phyloP scores from a whole-genome alignment of 2,888 invertebrate genomes.

The Cryptocheilus praepositus region DNA sequence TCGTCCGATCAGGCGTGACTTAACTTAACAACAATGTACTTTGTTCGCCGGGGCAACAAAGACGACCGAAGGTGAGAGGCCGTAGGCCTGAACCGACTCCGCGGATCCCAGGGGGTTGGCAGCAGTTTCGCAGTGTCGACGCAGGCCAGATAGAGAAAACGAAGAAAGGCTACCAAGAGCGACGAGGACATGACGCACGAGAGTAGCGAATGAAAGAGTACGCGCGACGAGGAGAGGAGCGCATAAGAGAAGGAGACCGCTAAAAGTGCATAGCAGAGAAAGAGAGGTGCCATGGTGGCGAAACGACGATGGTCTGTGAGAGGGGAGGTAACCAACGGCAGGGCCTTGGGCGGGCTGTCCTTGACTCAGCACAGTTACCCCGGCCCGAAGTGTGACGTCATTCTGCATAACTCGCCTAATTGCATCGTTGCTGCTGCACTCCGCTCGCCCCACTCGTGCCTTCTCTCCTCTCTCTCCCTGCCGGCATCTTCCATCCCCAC shows the following conservation, averaged over 20 bases:
- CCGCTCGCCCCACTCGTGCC: constrained; percentile 25
- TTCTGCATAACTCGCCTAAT: constrained; percentile 75
- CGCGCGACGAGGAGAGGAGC: constrained; percentile 16
- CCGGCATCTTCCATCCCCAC: constrained; percentile 10
- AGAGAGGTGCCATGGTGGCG: constrained; percentile 38
- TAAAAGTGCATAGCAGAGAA: constrained; percentile 39
- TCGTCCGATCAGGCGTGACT: constrained; percentile 38
- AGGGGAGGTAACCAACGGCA: constrained; percentile 56
- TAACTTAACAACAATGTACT: constrained; percentile 41
- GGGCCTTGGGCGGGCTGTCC: constrained; percentile 73
- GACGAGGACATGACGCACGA: constrained; percentile 20
- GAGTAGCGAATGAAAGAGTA: constrained; percentile 25
- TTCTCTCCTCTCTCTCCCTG: constrained; percentile 23
- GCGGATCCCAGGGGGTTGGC: not conserved
- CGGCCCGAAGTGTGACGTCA: constrained; percentile 73
- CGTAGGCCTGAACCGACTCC: not conserved
- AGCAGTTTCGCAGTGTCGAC: not conserved
- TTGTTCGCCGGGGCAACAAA: constrained; percentile 38
- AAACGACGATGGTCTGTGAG: constrained; percentile 35
- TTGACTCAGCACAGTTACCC: constrained; percentile 76
- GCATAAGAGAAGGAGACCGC: constrained; percentile 33
- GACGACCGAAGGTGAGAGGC: constrained; percentile 21
- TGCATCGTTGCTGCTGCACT: constrained; percentile 68
- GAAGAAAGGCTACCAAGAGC: not conserved
- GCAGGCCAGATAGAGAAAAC: not conserved